phyloP scores from a whole-genome alignment of 2,888 invertebrate genomes.

The Oligia fasciuncula region DNA sequence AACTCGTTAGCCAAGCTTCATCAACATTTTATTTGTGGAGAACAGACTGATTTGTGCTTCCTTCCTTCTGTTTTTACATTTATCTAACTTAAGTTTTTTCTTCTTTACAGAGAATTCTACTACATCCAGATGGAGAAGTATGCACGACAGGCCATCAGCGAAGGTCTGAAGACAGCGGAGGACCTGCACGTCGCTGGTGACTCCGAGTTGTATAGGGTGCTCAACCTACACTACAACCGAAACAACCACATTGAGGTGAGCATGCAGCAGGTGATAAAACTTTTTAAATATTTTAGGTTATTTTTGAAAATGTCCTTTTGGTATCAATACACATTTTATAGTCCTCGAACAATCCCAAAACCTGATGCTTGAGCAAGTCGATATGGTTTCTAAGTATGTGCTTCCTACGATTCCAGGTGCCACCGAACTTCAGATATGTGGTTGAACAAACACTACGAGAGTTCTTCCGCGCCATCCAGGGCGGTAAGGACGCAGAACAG shows the following conservation, averaged over 20 bases:
- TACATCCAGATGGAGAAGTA: slow-evolving; percentile 99
- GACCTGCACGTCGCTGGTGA: slow-evolving; percentile 98
- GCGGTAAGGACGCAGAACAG: slow-evolving; percentile 99
- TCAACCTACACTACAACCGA: slow-evolving; percentile 99
- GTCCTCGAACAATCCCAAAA: slow-evolving; percentile 1
- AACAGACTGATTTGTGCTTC: slow-evolving; percentile 20
- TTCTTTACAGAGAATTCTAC: slow-evolving; percentile 98
- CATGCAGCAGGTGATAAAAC: slow-evolving; percentile 47
- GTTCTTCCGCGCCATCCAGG: slow-evolving; percentile 99
- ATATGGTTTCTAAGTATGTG: slow-evolving; percentile 37
- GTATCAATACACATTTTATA: background rate
- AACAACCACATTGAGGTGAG: slow-evolving; percentile 98
- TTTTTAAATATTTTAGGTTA: slow-evolving; percentile 29
- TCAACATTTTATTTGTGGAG: slow-evolving; percentile 51
- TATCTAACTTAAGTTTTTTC: slow-evolving; percentile 55
- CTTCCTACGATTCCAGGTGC: slow-evolving; percentile 93
- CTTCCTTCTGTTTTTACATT: slow-evolving; percentile 9
- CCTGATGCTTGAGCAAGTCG: background rate
- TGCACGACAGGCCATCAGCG: slow-evolving; percentile 99
- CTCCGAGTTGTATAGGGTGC: slow-evolving; percentile 98
- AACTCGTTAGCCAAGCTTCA: slow-evolving; percentile 50
- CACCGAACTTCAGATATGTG: slow-evolving; percentile 98
- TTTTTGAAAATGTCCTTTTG: background rate
- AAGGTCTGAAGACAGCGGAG: slow-evolving; percentile 97
- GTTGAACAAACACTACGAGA: slow-evolving; percentile 99